phyloP scores from a whole-genome alignment of 2,797 vertebrate species.

The Sebastiscus albofasciatus region DNA sequence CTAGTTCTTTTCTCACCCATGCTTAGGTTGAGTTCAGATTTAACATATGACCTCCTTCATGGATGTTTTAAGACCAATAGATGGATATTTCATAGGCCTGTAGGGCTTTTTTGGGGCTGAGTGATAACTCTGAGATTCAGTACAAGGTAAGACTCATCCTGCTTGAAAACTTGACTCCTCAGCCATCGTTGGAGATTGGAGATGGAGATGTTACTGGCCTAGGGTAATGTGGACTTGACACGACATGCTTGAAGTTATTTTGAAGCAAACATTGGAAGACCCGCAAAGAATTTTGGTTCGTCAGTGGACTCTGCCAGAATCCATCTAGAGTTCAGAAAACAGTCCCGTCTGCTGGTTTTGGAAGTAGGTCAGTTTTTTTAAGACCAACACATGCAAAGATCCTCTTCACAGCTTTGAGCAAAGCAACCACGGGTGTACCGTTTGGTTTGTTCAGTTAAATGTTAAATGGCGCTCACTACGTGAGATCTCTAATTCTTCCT shows the following conservation, averaged over 20 bases:
- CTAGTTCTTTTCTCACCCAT: background rate
- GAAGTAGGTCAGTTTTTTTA: conserved; percentile 59
- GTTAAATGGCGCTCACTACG: conserved; percentile 19
- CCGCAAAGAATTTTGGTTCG: conserved; percentile 26
- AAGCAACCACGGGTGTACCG: conserved; percentile 2
- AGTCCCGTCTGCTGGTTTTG: conserved; percentile 31
- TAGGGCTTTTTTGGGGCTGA: background rate
- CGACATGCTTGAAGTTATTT: conserved; percentile 41
- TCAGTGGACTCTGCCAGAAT: conserved; percentile 45
- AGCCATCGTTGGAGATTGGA: conserved; percentile 7
- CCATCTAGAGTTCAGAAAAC: conserved; percentile 48
- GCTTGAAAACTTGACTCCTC: conserved; percentile 2
- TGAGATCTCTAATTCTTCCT: conserved; percentile 9
- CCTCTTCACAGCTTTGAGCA: conserved; percentile 28
- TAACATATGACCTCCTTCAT: background rate
- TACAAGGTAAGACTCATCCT: background rate
- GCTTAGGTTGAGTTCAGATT: background rate
- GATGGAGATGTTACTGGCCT: conserved; percentile 23
- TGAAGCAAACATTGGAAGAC: conserved; percentile 43
- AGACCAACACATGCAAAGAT: conserved; percentile 52
- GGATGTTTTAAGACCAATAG: background rate
- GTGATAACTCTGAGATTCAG: background rate
- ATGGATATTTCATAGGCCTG: background rate
- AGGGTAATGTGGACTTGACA: conserved; percentile 29
- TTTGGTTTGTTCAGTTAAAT: conserved; percentile 28